Base-by-base conservation (phyloP, 2,888 invertebrate species). In the Philereme vetulata region DNA sequence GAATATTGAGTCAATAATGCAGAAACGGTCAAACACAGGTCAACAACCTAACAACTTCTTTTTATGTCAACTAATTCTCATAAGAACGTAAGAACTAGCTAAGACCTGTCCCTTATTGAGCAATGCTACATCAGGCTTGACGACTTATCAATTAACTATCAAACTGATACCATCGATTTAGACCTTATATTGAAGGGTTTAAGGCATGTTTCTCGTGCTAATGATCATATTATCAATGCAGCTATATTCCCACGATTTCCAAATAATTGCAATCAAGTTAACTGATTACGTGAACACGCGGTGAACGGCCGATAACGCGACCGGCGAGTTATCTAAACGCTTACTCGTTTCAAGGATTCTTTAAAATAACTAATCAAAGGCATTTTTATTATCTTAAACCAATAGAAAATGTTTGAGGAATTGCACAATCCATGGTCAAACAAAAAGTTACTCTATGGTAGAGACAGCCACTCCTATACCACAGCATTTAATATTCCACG, bases 291-390 rank as follows among this genome's bases (percentile, higher is more conserved):
- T 54, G 64, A 63, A 60, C 47, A 51, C 45, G 57, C 53, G 60
- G 67, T 70, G 67, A 67, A 70, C 54, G 66, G 48, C 64, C 70
- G 70, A 70, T 70, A 70, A 64, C 56, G 45, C 47, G 53, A 48
- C 64, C 65, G 62, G 32, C 46, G 51, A 64, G 56, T 62, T 67
- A 67, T 69, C 67, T 63, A 59, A 46, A 47, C 57, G 49, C 56
- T 62, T 51, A 57, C 51, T 51, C 51, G 53, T 53, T 49, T 57
- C 65, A 69, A 67, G 67, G 64, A 63, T 66, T 60, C 65, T 60
- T 50, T 57, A 52, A 56, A 52, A 34, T 56, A 52, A 38, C 42
- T 50, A 50, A 56, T 52, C 56, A 56, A 49, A 51, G 47, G n/a
- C 38, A 43, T 32, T 56, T 34, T 36, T 33, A 10, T 52, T 44